Base-by-base conservation (phyloP, 2,797 vertebrate genomes). In the Megaceryle alcyon region DNA sequence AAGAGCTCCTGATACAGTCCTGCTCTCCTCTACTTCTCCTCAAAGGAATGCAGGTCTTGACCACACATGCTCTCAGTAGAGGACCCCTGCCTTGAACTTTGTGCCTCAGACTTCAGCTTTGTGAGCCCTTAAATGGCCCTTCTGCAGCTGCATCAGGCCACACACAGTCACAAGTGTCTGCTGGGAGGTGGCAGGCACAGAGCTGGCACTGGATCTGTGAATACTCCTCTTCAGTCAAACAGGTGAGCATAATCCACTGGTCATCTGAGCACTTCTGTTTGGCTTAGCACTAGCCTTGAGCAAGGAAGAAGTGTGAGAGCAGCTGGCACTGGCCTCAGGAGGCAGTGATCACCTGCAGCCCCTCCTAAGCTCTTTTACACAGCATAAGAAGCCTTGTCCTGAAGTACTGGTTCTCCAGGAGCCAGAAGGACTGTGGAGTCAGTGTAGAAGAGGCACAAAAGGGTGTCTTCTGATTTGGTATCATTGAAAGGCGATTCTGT, bases 121-220 rank as follows among this genome's bases (percentile, higher is more conserved):
- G 44, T 60, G 71, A 91, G 76, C 84, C 70, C 68, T 82, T 20
- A 29, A 53, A 41, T 11, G 21, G 83, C 54, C 46, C 51, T 82
- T 64, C 71, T 82, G 82, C 84, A 92, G 87, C 91, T 94, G 86
- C 73, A 37, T 66, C 63, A n/a, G 88, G 61, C 92, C 89, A 87
- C 86, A 66, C 81, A n/a, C 73, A 65, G 86, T 31, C 5, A 1
- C n/a, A 29, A 7, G 63, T 41, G 44, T 68, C 37, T 66, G 71
- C 68, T 44, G 82, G 65, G 60, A 91, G 84, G 68, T 60, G 91
- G 75, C 77, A 43, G 72, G 63, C 77, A 79, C 71, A 76, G 46
- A 88, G 46, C 53, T 88, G 83, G 65, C 88, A 28, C 37, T 61
- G 63, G 23, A 3, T 65, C 33, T 78, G 53, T 65, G 77, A 71